Evolutionary conservation across 2,113 vertebrate species (phyloP), one percentile per base, ranked within the genome.

Genomic region (Dipodomys ordii): DNA sequence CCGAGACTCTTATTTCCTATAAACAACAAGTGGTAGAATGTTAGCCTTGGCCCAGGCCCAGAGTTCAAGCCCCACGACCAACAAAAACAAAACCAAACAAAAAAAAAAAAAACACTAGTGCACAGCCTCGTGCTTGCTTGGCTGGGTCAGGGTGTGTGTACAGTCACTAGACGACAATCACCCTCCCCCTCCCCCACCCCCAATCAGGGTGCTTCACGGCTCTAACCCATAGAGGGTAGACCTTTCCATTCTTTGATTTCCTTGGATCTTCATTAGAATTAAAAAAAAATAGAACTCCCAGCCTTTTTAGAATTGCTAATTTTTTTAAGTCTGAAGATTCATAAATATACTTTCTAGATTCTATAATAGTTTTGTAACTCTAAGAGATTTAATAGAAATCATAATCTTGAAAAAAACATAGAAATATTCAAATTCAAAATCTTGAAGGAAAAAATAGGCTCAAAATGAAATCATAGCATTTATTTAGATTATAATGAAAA

Each of bases 401-500:
- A 80, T 67, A 94, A 87, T 83, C 80, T 90, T 88, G 76, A 94
- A 88, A 78, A 78, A 39, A 92, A 83, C n/a, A 94, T n/a, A 79
- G 39, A 39, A 39, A 65, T 25, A 39, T 60, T 65, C 44, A 85
- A 69, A 93, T 87, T 94, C 84, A 65, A 49, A 83, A 84, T 71
- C 82, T 80, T 69, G 49, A 94, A 81, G 74, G 74, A 74, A 77
- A 76, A 85, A 39, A 32, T 2, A 9, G 19, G 22, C 35, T 74
- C 76, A 80, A 88, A 91, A 80, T 79, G 12, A 82, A 83, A 90
- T 86, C 35, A 30, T 1, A 30, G 15, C 46, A 60, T 81, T 95
- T 57, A 60, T 81, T 95, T 64, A 78, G 81, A 68, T 67, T 87
- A 80, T 68, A 83, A 86, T 72, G 69, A 46, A 53, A 89, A 89